These are phyloP conservation scores for Coranthus polyacanthus DNA, from an alignment of 2,797 vertebrate species.

Conservation along the genomic window DNA sequence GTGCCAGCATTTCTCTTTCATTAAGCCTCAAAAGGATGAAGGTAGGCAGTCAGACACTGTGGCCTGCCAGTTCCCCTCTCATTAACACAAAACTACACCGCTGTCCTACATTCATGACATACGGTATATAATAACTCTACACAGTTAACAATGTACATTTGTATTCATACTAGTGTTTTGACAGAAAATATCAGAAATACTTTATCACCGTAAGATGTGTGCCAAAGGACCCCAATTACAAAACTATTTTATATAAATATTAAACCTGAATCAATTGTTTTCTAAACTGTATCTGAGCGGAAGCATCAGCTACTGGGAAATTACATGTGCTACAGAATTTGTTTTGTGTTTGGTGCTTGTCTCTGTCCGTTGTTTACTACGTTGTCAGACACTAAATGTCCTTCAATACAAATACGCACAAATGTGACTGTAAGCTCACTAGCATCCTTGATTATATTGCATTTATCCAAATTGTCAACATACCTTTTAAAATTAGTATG, in stretches of 20 bases:
- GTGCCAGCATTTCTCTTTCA: constrained; percentile 28
- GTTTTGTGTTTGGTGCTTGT: too few species aligned
- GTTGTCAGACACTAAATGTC: too few species aligned
- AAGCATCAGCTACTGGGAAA: neutral
- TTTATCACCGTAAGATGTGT: neutral
- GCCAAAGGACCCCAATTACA: neutral
- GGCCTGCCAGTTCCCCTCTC: constrained; percentile 19
- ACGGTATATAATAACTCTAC: neutral
- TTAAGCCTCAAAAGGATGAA: constrained; percentile 13
- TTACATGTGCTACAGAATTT: neutral
- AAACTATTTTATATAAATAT: neutral
- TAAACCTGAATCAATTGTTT: neutral
- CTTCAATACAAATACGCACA: neutral
- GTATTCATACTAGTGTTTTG: too few species aligned
- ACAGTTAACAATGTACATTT: neutral
- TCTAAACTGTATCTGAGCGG: neutral
- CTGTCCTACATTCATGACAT: constrained; percentile 4
- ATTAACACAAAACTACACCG: constrained; percentile 1
- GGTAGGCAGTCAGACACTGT: neutral
- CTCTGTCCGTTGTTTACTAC: too few species aligned
- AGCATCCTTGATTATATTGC: neutral
- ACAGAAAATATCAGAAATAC: too few species aligned
- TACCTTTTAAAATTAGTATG: neutral
- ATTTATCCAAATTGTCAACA: neutral
- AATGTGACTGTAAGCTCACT: neutral